Percentiles rank a stretch among this genome's conserved stretches.
Conservation (phyloP, 2,113 vertebrate genomes). For the Pogona vitticeps region DNA sequence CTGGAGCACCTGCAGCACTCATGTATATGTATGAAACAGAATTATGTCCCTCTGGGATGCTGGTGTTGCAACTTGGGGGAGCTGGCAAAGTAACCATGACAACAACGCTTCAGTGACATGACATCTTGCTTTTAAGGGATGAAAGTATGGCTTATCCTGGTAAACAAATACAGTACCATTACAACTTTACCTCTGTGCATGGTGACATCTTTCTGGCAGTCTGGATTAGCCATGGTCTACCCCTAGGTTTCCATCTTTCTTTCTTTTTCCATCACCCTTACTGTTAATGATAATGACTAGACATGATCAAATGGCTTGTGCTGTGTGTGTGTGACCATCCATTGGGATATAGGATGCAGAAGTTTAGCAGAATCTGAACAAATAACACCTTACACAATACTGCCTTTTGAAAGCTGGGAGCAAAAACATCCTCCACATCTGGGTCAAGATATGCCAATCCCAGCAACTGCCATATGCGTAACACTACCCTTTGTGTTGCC, state of each 20-base stretch:
- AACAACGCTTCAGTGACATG: conserved; percentile 70
- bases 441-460: neutral
- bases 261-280: conserved; percentile 17
- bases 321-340: conserved; percentile 18
- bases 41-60: conserved; percentile 76
- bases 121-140: conserved; percentile 70
- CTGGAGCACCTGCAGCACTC: conserved; percentile 74
- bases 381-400: conserved; percentile 15
- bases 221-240: conserved; percentile 53
- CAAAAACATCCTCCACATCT: neutral
- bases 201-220: conserved; percentile 58
- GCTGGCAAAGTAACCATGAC: conserved; percentile 82
- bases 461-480: neutral
- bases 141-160: conserved; percentile 69
- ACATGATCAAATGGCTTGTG: conserved; percentile 35
- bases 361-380: neutral
- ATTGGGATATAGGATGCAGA: conserved; percentile 36
- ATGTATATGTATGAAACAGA: conserved; percentile 79
- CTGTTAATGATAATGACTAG: neutral
- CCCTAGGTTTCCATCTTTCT: conserved; percentile 54
- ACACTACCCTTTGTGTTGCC: neutral
- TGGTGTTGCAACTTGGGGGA: conserved; percentile 80
- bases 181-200: conserved; percentile 72
- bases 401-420: conserved; percentile 8
- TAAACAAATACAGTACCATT: conserved; percentile 65